Conservation (phyloP, 2,797 vertebrate genomes). For the Urocyon cinereoargenteus region DNA sequence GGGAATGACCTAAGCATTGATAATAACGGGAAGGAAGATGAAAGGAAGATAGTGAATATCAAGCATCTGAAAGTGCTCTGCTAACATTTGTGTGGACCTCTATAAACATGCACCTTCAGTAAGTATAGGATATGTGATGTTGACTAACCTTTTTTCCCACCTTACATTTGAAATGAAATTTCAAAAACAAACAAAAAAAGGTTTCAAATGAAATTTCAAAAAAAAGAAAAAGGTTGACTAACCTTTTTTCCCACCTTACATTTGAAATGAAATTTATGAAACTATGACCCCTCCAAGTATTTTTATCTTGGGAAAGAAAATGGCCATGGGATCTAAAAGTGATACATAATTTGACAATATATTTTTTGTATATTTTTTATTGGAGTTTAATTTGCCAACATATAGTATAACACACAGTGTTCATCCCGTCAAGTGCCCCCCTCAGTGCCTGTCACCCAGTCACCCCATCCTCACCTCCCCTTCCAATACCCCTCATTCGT, state of each 20-base stretch:
- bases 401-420: no score
- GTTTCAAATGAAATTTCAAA: no score
- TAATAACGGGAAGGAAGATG: background rate
- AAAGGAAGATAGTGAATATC: background rate
- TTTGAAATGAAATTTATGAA: constrained; percentile 62
- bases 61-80: rapidly evolving
- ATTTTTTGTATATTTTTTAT: no score
- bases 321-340: constrained; percentile 65
- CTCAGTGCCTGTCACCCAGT: no score
- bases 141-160: background rate
- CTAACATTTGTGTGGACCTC: background rate
- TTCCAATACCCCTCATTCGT: no score
- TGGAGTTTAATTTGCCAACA: no score
- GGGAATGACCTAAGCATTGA: no score
- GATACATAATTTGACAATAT: constrained; percentile 18
- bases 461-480: no score
- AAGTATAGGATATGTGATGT: background rate
- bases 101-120: rapidly evolving
- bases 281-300: constrained; percentile 48
- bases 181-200: background rate
- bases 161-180: constrained; percentile 60
- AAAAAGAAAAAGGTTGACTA: background rate
- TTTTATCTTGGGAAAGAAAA: constrained; percentile 73
- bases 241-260: background rate
- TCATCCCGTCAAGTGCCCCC: no score